Base-by-base conservation (phyloP, 2,888 invertebrate genomes). In the Ochlodes sylvanus region DNA sequence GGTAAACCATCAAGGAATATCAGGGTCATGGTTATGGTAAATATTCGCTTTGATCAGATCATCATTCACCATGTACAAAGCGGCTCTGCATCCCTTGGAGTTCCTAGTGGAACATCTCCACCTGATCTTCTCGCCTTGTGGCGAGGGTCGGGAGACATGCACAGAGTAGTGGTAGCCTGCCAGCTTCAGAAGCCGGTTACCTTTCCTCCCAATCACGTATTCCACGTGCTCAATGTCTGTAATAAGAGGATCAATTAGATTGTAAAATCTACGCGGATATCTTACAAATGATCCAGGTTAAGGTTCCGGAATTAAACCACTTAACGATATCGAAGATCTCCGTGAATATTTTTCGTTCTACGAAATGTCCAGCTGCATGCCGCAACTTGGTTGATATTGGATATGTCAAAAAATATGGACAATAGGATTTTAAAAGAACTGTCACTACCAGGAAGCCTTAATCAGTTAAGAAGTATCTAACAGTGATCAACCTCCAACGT, bases 81-180 rank as follows among this genome's bases (percentile, higher is more conserved):
- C 47, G 0, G 83, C 84, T 14, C 68, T 74, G 60, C 84, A 85
- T 1, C 78, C 76, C 34, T 73, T 78, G 32, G 73, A 69, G 70
- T 75, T 73, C 34, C 79, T 77, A 0, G 79, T 80, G 0, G 76
- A 73, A 47, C 77, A 76, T 7, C 73, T 69, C 79, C 80, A 79
- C 5, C 75, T 68, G 7, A 60, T 69, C 56, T 63, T 70, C 0
- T 57, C 15, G 0, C 67, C 65, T 0, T 12, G 44, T 7, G 55
- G 32, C 12, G 70, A 6, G 0, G 10, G 52, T 0, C 64, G 50
- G 5, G 44, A 57, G 2, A n/a, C 4, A 32, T 73, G 73, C 9
- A 61, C 47, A 0, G 70, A 71, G 52, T 74, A 77, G 1, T 66
- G 60, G 52, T 73, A 72, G 1, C 75, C 72, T 9, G 69, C 70